Conservation (phyloP, 2,797 vertebrate genomes). For the Morelia viridis region DNA sequence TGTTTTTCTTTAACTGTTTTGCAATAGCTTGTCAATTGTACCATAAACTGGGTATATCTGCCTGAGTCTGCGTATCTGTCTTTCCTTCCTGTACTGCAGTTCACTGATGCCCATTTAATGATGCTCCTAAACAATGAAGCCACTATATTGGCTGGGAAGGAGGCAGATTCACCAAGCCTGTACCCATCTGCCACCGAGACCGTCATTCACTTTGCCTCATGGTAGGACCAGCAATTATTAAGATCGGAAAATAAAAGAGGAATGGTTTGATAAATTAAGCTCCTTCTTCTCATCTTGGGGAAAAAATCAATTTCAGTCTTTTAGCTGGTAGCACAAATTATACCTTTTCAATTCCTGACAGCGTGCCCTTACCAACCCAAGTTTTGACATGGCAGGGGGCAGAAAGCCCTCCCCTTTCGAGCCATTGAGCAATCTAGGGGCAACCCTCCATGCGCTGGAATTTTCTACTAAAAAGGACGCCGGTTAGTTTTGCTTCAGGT, state of each 20-base stretch:
- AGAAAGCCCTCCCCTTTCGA: background rate
- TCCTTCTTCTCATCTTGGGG: background rate
- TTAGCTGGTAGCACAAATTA: background rate
- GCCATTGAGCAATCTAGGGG: slow-evolving; percentile 20
- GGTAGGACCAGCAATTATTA: background rate
- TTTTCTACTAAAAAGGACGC: slow-evolving; percentile 20
- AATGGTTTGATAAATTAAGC: background rate
- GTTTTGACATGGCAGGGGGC: rapidly evolving
- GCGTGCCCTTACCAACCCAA: background rate
- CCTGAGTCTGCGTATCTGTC: background rate
- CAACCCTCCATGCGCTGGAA: background rate
- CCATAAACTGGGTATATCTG: background rate
- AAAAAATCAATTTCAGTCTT: background rate
- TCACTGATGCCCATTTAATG: background rate
- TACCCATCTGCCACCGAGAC: background rate
- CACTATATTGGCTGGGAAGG: background rate
- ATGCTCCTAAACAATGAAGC: background rate
- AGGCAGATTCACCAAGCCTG: background rate
- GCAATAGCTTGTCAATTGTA: background rate
- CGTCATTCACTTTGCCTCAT: background rate
- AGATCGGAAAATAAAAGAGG: background rate
- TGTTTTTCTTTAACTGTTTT: background rate
- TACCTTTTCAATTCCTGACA: background rate
- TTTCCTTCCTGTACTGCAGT: background rate
- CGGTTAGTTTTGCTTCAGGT: slow-evolving; percentile 40